Percentiles rank a stretch among this genome's conserved stretches.
Conservation (phyloP, 2,888 invertebrate species). For the Fragum fragum region DNA sequence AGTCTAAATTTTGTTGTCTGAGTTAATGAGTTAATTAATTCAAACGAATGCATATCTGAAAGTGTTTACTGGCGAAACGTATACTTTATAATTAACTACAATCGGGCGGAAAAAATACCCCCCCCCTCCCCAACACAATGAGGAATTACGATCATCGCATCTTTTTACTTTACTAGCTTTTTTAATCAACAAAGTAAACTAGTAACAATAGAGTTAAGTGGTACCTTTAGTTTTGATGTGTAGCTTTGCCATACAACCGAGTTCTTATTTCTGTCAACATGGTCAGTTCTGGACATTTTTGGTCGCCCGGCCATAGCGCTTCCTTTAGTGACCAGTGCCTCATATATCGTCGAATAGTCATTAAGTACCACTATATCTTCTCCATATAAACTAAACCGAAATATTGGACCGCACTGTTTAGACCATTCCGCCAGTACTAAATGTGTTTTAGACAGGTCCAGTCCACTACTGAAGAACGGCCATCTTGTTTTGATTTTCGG, state of each 20-base stretch:
- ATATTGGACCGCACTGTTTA: slow-evolving; percentile 77
- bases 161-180: no score
- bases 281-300: slow-evolving; percentile 74
- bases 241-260: slow-evolving; percentile 82
- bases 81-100: no score
- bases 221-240: slow-evolving; percentile 73
- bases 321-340: slow-evolving; percentile 76
- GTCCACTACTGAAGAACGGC: slow-evolving; percentile 73
- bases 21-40: no score
- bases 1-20: no score
- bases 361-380: slow-evolving; percentile 81
- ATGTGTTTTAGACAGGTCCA: slow-evolving; percentile 74
- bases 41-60: no score
- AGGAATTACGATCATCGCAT: no score
- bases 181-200: no score
- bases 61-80: no score
- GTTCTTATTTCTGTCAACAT: slow-evolving; percentile 67
- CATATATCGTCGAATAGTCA: slow-evolving; percentile 74
- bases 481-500: slow-evolving; percentile 68
- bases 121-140: no score
- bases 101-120: no score
- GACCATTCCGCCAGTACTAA: slow-evolving; percentile 73
- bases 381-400: slow-evolving; percentile 71
- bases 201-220: no score
- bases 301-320: slow-evolving; percentile 80